phyloP scores from a whole-genome alignment of 2,797 vertebrate genomes.

The Ptychadena robeensis region DNA sequence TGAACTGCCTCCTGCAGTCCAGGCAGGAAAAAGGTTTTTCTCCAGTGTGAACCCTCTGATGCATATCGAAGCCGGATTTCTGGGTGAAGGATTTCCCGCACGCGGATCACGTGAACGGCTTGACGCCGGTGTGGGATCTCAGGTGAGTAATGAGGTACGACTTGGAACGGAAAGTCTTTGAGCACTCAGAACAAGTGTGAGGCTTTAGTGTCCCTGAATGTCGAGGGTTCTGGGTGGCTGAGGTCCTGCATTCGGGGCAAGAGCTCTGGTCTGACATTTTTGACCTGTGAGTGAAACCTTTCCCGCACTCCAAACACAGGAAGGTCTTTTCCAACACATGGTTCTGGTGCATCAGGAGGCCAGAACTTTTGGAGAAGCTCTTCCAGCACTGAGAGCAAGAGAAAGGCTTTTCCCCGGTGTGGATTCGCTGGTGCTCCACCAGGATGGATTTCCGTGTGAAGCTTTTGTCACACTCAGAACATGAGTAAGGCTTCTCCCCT shows the following conservation, averaged over 20 bases:
- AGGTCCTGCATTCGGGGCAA: not conserved
- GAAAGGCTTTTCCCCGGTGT: conserved; percentile 72
- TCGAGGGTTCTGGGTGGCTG: not conserved
- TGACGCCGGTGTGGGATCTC: not conserved
- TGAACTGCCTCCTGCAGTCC: not conserved
- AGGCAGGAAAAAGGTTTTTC: not conserved
- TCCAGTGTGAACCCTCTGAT: not conserved
- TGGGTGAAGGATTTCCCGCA: not conserved
- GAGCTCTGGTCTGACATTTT: not conserved
- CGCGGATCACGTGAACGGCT: not conserved
- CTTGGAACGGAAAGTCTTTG: not conserved
- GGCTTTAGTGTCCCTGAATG: not conserved
- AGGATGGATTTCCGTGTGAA: conserved; percentile 67
- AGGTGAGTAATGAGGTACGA: not conserved
- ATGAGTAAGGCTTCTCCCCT: conserved; percentile 71
- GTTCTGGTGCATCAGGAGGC: not conserved
- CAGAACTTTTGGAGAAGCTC: conserved; percentile 60
- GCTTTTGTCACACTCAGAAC: conserved; percentile 76
- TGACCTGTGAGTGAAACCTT: not conserved
- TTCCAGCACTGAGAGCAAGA: conserved; percentile 72
- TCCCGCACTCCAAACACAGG: not conserved
- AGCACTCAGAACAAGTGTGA: not conserved
- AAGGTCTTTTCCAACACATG: not conserved
- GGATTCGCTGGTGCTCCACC: conserved; percentile 66
- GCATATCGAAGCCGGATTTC: not conserved